These are phyloP conservation scores for Chalcosyrphus nemorum DNA, from an alignment of 2,888 invertebrate species.

Conservation along the genomic window DNA sequence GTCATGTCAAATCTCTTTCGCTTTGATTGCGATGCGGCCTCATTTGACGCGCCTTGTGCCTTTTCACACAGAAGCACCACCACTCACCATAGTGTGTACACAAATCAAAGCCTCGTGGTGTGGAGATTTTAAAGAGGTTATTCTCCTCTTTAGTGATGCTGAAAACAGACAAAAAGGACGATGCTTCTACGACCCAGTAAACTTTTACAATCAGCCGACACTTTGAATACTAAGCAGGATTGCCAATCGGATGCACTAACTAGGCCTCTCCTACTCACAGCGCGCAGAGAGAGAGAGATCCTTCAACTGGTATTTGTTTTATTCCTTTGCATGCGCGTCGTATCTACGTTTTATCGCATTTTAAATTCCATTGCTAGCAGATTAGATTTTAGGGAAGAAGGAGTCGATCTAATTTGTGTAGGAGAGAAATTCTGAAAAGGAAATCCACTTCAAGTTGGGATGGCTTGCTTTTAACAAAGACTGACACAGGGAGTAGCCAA, in stretches of 20 bases:
- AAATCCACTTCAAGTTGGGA: slow-evolving; percentile 62
- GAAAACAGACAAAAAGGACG: slow-evolving; percentile 24
- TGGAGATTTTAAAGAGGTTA: slow-evolving; percentile 45
- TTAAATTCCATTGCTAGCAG: slow-evolving; percentile 59
- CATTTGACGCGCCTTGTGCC: slow-evolving; percentile 31
- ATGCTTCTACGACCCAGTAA: slow-evolving; percentile 65
- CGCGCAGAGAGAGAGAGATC: no score
- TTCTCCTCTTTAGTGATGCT: slow-evolving; percentile 22
- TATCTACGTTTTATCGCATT: slow-evolving; percentile 44
- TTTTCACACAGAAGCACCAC: slow-evolving; percentile 8
- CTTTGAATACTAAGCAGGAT: slow-evolving; percentile 71
- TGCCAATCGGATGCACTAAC: slow-evolving; percentile 71
- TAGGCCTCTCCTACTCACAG: slow-evolving; percentile 40
- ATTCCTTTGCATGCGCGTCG: slow-evolving; percentile 1
- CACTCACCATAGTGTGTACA: background rate
- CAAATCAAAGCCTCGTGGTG: slow-evolving; percentile 30
- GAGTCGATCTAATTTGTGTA: slow-evolving; percentile 58
- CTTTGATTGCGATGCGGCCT: slow-evolving; percentile 61
- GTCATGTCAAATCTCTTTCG: slow-evolving; percentile 64
- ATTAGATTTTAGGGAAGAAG: slow-evolving; percentile 58
- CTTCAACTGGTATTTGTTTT: slow-evolving; percentile 5
- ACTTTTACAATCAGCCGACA: slow-evolving; percentile 68
- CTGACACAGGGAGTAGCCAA: slow-evolving; percentile 68
- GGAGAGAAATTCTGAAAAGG: slow-evolving; percentile 38
- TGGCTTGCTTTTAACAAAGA: slow-evolving; percentile 59